A percentile compares a stretch with the other conserved stretches of the same genome.
phyloP scores from a whole-genome alignment of 2,113 vertebrate genomes.

The Picathartes gymnocephalus region DNA sequence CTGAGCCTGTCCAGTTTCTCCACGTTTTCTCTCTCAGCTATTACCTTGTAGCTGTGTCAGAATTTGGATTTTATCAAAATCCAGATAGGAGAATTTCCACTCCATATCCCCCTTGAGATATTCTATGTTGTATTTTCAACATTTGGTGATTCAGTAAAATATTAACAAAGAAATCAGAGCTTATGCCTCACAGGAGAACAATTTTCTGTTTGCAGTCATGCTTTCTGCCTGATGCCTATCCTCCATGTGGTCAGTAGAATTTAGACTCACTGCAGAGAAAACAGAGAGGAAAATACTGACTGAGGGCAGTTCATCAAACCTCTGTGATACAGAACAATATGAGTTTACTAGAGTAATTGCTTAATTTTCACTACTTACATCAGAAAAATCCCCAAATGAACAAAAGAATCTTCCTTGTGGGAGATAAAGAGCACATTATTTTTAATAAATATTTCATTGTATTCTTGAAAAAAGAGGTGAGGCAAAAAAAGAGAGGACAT shows the following conservation, averaged over 20 bases:
- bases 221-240: not conserved
- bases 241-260: not conserved
- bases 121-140: not conserved
- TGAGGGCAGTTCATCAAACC: not conserved
- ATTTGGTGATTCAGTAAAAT: not conserved
- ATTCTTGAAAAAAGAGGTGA: not conserved
- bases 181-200: not conserved
- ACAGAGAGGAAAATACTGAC: not conserved
- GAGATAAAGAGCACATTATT: not conserved
- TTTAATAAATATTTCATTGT: not conserved
- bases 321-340: not conserved
- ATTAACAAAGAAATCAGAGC: not conserved
- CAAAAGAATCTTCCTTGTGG: not conserved
- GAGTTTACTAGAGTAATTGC: not conserved
- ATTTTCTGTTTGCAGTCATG: not conserved
- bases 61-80: not conserved
- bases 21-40: not conserved
- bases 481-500: not conserved
- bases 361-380: not conserved
- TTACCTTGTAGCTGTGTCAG: not conserved
- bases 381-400: not conserved
- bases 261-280: not conserved
- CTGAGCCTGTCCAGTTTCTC: not conserved
- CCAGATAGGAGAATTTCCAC: not conserved
- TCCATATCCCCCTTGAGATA: accelerated